Evolutionary conservation across 1,140 invertebrate species (phyloP).

Genomic region (Aradophagus sp.): DNA sequence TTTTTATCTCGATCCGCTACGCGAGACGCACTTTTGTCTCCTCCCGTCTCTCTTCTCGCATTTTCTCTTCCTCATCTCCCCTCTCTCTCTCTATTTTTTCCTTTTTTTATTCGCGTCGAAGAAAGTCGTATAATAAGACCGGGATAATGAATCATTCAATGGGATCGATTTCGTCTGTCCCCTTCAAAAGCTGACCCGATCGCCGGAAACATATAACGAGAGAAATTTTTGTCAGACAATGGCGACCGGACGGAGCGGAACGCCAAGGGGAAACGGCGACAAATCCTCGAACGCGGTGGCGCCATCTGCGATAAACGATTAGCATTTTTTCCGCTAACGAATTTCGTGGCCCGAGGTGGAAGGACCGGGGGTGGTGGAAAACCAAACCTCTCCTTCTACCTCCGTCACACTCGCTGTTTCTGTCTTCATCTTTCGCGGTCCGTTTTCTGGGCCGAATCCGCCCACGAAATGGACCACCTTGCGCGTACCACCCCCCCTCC

Average conservation of each 20-base stretch:
- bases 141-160: slow-evolving; percentile 46
- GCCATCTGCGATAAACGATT: slow-evolving; percentile 20
- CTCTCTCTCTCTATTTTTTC: background rate
- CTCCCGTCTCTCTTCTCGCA: background rate
- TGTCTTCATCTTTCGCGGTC: too few species aligned
- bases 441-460: slow-evolving; percentile 26
- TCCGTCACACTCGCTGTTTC: too few species aligned
- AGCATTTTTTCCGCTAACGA: slow-evolving; percentile 2
- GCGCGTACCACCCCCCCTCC: slow-evolving; percentile 3
- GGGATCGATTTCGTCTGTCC: slow-evolving; percentile 25
- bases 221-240: slow-evolving; percentile 33
- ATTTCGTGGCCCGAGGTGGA: slow-evolving; percentile 14
- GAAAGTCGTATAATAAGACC: slow-evolving; percentile 29
- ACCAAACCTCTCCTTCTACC: slow-evolving; percentile 38
- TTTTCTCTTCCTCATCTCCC: slow-evolving; percentile 2
- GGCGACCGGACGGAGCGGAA: slow-evolving; percentile 1
- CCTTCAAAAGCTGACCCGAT: slow-evolving; percentile 8
- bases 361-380: slow-evolving; percentile 15
- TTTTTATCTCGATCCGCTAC: too few species aligned
- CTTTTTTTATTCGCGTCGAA: slow-evolving; percentile 3
- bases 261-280: too few species aligned
- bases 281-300: slow-evolving; percentile 15
- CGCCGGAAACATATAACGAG: slow-evolving; percentile 23
- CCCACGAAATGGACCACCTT: slow-evolving; percentile 27
- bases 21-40: too few species aligned